Conservation (phyloP, 92 coral and sea anemone genomes). For the Palythoa caribaeorum region DNA sequence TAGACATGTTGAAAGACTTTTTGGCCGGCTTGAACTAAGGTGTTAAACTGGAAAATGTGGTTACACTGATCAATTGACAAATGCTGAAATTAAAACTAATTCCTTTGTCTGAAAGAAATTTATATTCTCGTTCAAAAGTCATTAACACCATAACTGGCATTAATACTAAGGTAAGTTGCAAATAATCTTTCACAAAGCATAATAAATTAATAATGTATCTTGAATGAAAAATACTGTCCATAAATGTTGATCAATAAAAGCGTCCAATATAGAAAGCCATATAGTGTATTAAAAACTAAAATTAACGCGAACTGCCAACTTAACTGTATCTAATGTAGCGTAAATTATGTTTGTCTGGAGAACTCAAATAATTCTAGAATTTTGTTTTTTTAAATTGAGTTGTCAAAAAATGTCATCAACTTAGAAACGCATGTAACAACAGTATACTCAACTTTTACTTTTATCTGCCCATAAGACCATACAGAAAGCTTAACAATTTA, state of each 20-base stretch:
- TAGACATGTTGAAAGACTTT: background rate
- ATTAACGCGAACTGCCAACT: background rate
- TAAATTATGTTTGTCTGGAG: too few species aligned
- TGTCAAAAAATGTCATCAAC: too few species aligned
- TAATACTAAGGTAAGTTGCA: background rate
- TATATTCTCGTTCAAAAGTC: background rate
- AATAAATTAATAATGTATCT: background rate
- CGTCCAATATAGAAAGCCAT: too few species aligned
- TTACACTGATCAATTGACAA: background rate
- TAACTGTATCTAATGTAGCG: too few species aligned
- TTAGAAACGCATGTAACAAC: too few species aligned
- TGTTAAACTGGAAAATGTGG: background rate
- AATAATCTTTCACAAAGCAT: background rate
- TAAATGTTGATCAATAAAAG: background rate
- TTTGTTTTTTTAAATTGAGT: too few species aligned
- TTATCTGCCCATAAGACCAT: background rate
- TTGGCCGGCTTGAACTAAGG: background rate
- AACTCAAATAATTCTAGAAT: too few species aligned
- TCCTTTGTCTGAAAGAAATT: slow-evolving; percentile 8
- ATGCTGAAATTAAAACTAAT: background rate
- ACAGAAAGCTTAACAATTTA: background rate
- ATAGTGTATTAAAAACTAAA: background rate
- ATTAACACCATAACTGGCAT: background rate
- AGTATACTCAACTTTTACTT: background rate
- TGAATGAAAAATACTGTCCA: background rate